Evolutionary conservation across 35 echinoderm and acorn worm species (phyloP).

Genomic region (Ptychodera flava): DNA sequence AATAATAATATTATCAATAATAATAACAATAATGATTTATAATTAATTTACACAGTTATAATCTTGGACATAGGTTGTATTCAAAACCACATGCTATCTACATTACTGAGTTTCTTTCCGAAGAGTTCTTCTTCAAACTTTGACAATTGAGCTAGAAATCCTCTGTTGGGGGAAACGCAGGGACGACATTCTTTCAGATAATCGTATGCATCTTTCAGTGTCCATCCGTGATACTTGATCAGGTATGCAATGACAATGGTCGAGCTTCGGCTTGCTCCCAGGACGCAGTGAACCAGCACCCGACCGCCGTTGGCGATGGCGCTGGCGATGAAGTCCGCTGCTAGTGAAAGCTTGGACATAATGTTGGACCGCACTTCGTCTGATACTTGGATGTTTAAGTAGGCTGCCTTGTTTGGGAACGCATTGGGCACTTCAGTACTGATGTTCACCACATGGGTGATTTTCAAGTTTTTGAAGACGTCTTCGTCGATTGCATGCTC

Average conservation of each 20-base stretch:
- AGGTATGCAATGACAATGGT: constrained; percentile 77
- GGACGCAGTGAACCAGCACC: constrained; percentile 84
- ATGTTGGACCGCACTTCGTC: constrained; percentile 61
- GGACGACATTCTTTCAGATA: constrained; percentile 65
- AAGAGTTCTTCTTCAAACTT: constrained; percentile 67
- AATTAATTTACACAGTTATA: too few relatives aligned
- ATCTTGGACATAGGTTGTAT: too few relatives aligned
- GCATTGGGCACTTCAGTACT: constrained; percentile 45
- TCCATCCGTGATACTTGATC: constrained; percentile 73
- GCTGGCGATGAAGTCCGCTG: constrained; percentile 76
- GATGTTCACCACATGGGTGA: constrained; percentile 80
- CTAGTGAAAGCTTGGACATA: constrained; percentile 27
- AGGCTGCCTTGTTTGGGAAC: constrained; percentile 48
- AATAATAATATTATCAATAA: too few relatives aligned
- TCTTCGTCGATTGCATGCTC: constrained; percentile 36
- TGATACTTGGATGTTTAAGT: constrained; percentile 63
- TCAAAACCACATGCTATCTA: constrained; percentile 52
- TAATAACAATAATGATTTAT: too few relatives aligned
- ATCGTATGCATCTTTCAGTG: constrained; percentile 51
- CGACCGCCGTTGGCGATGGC: constrained; percentile 43
- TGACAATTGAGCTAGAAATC: constrained; percentile 56
- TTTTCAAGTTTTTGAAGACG: constrained; percentile 46
- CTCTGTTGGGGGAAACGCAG: constrained; percentile 64
- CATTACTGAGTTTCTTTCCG: constrained; percentile 56
- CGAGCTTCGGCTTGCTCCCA: constrained; percentile 80